These are phyloP conservation scores for Loriculus beryllinus DNA, from an alignment of 2,797 vertebrate species.

Conservation along the genomic window DNA sequence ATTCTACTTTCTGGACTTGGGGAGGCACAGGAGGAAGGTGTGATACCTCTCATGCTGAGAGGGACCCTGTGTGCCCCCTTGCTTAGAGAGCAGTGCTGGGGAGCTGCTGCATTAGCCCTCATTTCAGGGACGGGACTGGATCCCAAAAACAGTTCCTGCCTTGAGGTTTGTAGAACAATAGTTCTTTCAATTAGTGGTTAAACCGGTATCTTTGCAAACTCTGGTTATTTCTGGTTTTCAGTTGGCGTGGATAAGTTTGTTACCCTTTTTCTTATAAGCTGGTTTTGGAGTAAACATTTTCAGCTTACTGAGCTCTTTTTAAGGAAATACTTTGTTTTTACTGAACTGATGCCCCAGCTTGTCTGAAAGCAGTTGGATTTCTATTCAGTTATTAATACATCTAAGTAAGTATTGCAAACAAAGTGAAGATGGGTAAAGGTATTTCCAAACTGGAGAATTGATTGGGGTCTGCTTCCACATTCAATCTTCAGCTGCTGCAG, in stretches of 20 bases:
- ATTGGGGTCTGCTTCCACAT: background rate
- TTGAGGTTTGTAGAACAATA: background rate
- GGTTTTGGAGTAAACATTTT: background rate
- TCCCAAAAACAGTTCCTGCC: background rate
- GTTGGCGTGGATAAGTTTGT: background rate
- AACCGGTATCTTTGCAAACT: background rate
- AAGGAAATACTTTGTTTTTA: background rate
- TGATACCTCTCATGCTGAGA: background rate
- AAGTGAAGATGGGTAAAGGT: background rate
- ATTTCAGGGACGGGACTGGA: background rate
- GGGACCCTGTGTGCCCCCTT: accelerated
- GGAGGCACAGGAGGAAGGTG: background rate
- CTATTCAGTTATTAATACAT: background rate
- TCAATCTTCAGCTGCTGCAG: background rate
- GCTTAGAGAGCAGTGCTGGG: background rate
- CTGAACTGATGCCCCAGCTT: background rate
- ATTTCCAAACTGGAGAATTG: background rate
- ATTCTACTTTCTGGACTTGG: background rate
- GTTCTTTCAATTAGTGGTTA: background rate
- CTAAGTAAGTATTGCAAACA: background rate
- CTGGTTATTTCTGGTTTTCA: background rate
- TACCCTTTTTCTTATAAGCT: background rate
- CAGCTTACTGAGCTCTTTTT: background rate
- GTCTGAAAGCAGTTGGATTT: background rate
- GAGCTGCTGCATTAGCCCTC: background rate